Percentiles rank a stretch among this genome's conserved stretches.
These are phyloP conservation scores for Patiria miniata DNA, from an alignment of 35 echinoderm and acorn worm genomes.

Conservation along the genomic window DNA sequence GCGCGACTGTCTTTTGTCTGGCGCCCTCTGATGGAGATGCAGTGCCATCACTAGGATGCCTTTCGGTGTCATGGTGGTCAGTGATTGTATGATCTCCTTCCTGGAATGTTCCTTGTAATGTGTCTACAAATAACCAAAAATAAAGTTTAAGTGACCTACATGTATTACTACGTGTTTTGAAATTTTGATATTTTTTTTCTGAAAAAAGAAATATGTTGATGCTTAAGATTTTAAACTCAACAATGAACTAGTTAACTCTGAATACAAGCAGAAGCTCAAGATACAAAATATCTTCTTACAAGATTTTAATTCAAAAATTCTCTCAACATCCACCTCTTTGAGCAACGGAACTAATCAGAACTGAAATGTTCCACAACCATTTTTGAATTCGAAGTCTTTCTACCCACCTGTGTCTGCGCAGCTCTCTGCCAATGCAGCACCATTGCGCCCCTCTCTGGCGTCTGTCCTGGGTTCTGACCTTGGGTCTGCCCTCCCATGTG, in stretches of 20 bases:
- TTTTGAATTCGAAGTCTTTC: background rate
- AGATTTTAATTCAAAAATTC: too few species aligned
- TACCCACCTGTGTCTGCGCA: background rate
- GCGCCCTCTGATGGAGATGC: background rate
- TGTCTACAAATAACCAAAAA: background rate
- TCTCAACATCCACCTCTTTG: too few species aligned
- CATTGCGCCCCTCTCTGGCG: background rate
- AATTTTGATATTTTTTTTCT: too few species aligned
- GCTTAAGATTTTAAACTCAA: too few species aligned
- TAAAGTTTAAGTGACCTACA: too few species aligned
- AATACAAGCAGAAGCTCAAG: too few species aligned
- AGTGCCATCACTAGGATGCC: background rate
- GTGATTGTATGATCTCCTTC: background rate
- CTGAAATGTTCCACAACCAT: too few species aligned
- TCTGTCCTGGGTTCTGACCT: conserved; percentile 10
- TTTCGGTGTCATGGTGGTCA: background rate
- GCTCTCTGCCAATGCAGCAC: conserved; percentile 6
- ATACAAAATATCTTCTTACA: too few species aligned
- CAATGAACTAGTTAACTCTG: too few species aligned
- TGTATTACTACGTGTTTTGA: too few species aligned
- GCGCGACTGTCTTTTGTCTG: background rate
- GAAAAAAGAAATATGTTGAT: too few species aligned
- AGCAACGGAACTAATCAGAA: too few species aligned
- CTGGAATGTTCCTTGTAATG: background rate
- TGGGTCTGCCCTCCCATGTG: background rate